phyloP scores from a whole-genome alignment of 2,797 vertebrate genomes.

The Galagoides demidoff region DNA sequence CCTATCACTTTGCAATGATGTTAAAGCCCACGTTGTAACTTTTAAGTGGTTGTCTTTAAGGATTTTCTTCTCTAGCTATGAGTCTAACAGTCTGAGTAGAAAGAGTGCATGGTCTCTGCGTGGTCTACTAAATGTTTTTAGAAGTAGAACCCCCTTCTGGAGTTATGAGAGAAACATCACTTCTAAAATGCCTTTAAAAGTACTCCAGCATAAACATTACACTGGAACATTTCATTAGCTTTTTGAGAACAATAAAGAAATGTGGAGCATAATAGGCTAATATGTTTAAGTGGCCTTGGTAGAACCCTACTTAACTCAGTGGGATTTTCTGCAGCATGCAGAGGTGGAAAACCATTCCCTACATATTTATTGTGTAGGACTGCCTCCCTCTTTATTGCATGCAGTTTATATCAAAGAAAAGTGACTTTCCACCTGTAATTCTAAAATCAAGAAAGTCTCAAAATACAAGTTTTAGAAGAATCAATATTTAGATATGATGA shows the following conservation, averaged over 20 bases:
- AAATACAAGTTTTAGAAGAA: slow-evolving; percentile 74
- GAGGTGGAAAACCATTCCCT: slow-evolving; percentile 86
- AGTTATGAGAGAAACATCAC: slow-evolving; percentile 81
- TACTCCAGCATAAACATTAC: slow-evolving; percentile 82
- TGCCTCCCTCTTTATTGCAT: slow-evolving; percentile 79
- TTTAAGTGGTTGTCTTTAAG: slow-evolving; percentile 36
- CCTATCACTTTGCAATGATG: neutral
- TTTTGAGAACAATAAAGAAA: slow-evolving; percentile 86
- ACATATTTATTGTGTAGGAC: slow-evolving; percentile 80
- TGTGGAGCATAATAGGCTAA: slow-evolving; percentile 84
- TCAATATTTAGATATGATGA: slow-evolving; percentile 81
- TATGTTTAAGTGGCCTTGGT: slow-evolving; percentile 85
- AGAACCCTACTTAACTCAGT: slow-evolving; percentile 86
- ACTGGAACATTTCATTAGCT: slow-evolving; percentile 85
- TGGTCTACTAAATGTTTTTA: slow-evolving; percentile 76
- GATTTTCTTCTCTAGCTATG: slow-evolving; percentile 57
- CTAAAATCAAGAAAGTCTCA: slow-evolving; percentile 76
- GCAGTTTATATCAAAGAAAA: slow-evolving; percentile 80
- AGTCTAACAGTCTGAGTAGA: slow-evolving; percentile 69
- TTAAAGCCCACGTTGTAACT: slow-evolving; percentile 30
- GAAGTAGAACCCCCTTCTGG: slow-evolving; percentile 78
- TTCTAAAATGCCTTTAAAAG: slow-evolving; percentile 79
- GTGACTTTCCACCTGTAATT: slow-evolving; percentile 80
- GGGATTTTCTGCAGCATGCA: slow-evolving; percentile 83
- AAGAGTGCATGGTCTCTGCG: slow-evolving; percentile 49